Base-by-base conservation (phyloP, 1,140 invertebrate genomes). In the Drosophila athabasca region DNA sequence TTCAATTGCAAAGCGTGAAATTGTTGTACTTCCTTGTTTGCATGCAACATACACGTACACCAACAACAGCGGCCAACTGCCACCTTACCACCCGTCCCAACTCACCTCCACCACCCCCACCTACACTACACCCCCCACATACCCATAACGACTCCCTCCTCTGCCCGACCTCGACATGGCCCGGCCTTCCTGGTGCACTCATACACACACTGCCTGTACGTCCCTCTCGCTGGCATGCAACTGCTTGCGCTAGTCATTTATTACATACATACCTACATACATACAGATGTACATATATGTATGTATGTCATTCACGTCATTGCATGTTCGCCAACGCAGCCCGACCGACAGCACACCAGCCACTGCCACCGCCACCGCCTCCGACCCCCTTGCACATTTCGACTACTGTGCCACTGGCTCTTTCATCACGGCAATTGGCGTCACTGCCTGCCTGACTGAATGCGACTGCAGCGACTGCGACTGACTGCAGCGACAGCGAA, bases 11-110 rank as follows among this genome's bases (percentile, higher is more conserved):
- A 69, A 69, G 67, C 67, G 72, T 60, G 43, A 76, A 76, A 76
- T 76, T 76, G 67, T 76, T 88, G 74, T 59, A 88, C 82, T 88
- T 87, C 82, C 82, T 87, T 88, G 79, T 87, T 87, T 88, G 83
- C 79, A 76, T 76, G 52, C 58, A 65, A 55, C 51, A 67, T 69
- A 51, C 75, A 66, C 62, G 41, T 19, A 62, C 46, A 60, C 29
- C 24, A 65, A 59, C 74, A 59, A 31, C 60, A 51, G 31, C 65
- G 46, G 48, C 53, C 35, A 39, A 39, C 1, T 39, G 11, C 35
- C 35, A 39, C 11, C 35, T 39, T 13, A 39, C 35, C 53, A 58
- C 66, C 8, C 51, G 6, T 4, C 29, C 7, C 53, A 58, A 58
- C 66, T 4, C 51, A 19, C 15, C 29, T 6, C 0, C 6, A 11